Conservation (phyloP, 2,113 vertebrate species). For the Crotalus viridis region DNA sequence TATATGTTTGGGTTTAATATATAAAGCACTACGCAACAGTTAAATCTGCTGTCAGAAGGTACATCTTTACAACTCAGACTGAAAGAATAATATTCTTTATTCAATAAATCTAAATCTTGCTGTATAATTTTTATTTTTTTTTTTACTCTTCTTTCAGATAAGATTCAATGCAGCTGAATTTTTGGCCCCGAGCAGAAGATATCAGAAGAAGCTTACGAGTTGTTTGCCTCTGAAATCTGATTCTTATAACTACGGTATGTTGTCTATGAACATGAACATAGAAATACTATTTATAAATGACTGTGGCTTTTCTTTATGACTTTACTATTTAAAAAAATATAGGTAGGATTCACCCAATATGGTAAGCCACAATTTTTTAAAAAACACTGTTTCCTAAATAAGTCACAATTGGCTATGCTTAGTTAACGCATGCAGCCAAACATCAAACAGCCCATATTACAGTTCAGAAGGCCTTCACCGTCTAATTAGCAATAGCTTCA, state of each 20-base stretch:
- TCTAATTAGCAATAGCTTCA: neutral
- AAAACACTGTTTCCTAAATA: neutral
- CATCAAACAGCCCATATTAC: neutral
- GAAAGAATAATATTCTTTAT: neutral
- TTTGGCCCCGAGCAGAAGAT: neutral
- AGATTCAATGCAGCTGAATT: neutral
- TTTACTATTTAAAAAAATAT: neutral
- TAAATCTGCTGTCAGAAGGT: slow-evolving; percentile 64
- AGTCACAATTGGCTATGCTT: neutral
- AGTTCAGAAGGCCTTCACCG: neutral
- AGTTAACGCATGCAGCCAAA: neutral
- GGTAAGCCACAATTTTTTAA: neutral
- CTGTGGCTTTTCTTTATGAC: neutral
- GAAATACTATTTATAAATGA: neutral
- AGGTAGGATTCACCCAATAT: neutral
- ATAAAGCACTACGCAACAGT: slow-evolving; percentile 60
- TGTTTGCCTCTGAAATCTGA: neutral
- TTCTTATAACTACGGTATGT: neutral
- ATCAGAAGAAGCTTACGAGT: neutral
- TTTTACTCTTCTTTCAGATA: neutral
- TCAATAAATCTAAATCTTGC: neutral
- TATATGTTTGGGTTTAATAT: slow-evolving; percentile 56
- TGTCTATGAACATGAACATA: too few species aligned
- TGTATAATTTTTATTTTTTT: neutral
- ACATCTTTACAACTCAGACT: neutral